Percentiles rank a stretch among this genome's conserved stretches.
phyloP scores from a whole-genome alignment of 2,888 invertebrate genomes.

The Caenorhabditis sp. region DNA sequence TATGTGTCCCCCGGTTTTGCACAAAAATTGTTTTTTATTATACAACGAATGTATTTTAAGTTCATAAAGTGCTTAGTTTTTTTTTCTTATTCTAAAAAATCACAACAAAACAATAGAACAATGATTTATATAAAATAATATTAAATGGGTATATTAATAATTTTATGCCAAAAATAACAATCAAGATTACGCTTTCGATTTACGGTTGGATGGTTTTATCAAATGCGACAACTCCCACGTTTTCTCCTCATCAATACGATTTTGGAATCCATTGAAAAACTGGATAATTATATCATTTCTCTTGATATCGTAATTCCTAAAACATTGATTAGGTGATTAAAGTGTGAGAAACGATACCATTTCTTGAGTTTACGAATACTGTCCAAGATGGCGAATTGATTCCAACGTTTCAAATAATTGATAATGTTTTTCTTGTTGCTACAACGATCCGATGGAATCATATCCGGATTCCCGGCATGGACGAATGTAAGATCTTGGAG shows the following conservation, averaged over 20 bases:
- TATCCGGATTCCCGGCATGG: constrained; percentile 93
- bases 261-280: constrained; percentile 95
- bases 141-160: too few relatives aligned
- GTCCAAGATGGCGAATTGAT: constrained; percentile 96
- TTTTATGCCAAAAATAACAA: neutral
- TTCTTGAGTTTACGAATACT: constrained; percentile 97
- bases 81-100: too few relatives aligned
- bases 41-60: neutral
- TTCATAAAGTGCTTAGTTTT: too few relatives aligned
- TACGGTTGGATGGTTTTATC: constrained; percentile 81
- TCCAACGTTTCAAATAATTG: constrained; percentile 97
- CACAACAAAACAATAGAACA: too few relatives aligned
- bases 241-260: constrained; percentile 92
- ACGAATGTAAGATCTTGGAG: constrained; percentile 98
- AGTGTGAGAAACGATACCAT: constrained; percentile 77
- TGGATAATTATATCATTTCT: constrained; percentile 90
- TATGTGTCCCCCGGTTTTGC: neutral
- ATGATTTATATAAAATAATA: too few relatives aligned
- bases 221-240: constrained; percentile 98
- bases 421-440: constrained; percentile 79
- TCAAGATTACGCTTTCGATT: constrained; percentile 23
- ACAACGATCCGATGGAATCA: constrained; percentile 75
- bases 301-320: constrained; percentile 88
- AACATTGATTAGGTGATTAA: constrained; percentile 2
- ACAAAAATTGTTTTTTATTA: constrained; percentile 5